Base-by-base conservation (phyloP, 2,113 vertebrate species). In the Edolisoma coerulescens region DNA sequence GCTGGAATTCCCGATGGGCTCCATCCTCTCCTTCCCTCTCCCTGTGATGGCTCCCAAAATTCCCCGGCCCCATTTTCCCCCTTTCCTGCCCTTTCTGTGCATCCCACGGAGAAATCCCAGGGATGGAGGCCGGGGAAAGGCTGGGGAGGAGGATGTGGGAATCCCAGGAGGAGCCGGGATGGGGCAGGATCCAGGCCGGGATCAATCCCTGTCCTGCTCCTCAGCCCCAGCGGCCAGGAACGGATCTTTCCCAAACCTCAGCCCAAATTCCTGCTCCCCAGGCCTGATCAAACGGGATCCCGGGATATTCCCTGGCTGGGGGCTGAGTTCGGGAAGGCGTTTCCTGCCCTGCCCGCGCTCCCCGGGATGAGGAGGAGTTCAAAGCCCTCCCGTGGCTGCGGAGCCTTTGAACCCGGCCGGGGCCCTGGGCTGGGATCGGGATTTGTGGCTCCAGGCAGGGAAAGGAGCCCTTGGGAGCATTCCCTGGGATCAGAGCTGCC, bases 361-460 rank as follows among this genome's bases (percentile, higher is more conserved):
- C 68, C 86, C 54, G 56, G 52, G 35, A 41, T 61, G 90, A 95
- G 94, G 86, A 95, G 95, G 95, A 95, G 94, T 93, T 95, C 95
- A 95, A 95, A 95, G 93, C 22, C 59, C 92, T 97, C 91, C 64
- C 39, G 77, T 84, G 86, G 81, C 77, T 37, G 76, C 23, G 70
- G 84, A 79, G 74, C 74, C 93, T 97, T 96, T 87, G 96, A 94
- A 94, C 81, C 76, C 54, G 53, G 77, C 68, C 93, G 71, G 89
- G 83, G 91, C 93, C 89, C 68, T 52, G 80, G 83, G 93, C 84
- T 84, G 84, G 54, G 78, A 45, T 75, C 27, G 93, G 90, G 44
- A 23, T 35, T 83, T 53, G 79, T 35, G 59, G 95, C 90, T 89
- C 23, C 52, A 92, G 32, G 92, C 47, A 37, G 95, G 96, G 75